Conservation (phyloP, 2,113 vertebrate species). For the human (Homo sapiens) region DNA sequence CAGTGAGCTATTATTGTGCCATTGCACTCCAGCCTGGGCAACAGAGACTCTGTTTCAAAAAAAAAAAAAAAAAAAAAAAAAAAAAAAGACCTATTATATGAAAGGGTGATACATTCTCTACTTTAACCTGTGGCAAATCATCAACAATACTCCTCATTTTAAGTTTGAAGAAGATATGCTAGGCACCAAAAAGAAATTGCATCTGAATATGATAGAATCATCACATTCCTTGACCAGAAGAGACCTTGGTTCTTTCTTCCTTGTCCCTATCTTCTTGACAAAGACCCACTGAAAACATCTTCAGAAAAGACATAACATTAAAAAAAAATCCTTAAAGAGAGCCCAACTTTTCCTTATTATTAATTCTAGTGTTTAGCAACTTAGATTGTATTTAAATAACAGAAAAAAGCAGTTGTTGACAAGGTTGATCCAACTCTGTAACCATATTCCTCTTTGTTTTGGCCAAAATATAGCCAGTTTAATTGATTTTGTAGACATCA, state of each 20-base stretch:
- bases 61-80: too few species aligned
- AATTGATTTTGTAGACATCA: constrained; percentile 18
- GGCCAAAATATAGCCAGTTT: background rate
- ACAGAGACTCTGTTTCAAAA: too few species aligned
- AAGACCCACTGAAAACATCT: background rate
- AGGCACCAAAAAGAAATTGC: background rate
- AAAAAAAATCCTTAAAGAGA: background rate
- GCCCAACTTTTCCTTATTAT: constrained; percentile 33
- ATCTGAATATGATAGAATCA: background rate
- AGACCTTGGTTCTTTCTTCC: background rate
- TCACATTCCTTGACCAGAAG: background rate
- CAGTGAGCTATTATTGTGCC: too few species aligned
- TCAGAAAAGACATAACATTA: constrained; percentile 10
- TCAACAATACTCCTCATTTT: background rate
- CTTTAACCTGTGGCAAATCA: background rate
- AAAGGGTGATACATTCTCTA: background rate
- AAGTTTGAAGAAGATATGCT: background rate
- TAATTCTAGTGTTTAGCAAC: background rate
- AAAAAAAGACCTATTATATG: too few species aligned
- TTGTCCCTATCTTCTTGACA: background rate
- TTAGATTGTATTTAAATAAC: constrained; percentile 38
- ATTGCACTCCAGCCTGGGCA: too few species aligned
- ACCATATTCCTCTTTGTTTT: constrained; percentile 54
- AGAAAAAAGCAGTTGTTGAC: background rate
- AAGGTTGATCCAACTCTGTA: background rate